Evolutionary conservation across 2,888 invertebrate genomes (phyloP).

Genomic region (Volucella bombylans): DNA sequence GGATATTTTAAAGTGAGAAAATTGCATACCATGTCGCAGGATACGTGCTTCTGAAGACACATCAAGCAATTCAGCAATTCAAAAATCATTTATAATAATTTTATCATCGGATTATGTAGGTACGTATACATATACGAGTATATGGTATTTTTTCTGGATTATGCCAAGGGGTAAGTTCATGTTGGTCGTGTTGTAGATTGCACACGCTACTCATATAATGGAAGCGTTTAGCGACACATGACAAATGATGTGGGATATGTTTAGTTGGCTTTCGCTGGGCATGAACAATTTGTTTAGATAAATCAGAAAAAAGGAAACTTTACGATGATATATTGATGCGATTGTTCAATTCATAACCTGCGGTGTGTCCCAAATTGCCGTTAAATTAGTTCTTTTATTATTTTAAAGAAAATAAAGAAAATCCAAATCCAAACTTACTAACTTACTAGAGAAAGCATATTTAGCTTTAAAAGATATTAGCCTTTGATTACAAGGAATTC

Average conservation of each 20-base stretch:
- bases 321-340: conserved; percentile 64
- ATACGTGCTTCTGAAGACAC: conserved; percentile 59
- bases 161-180: conserved; percentile 11
- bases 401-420: background rate
- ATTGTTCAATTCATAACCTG: conserved; percentile 40
- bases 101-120: conserved; percentile 68
- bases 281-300: conserved; percentile 56
- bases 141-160: conserved; percentile 15
- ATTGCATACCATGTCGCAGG: conserved; percentile 5
- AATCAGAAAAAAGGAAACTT: conserved; percentile 35
- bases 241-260: conserved; percentile 64
- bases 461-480: background rate
- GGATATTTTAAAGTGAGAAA: conserved; percentile 29
- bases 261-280: conserved; percentile 24
- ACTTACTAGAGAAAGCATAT: conserved; percentile 10
- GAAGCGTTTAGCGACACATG: conserved; percentile 47
- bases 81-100: conserved; percentile 74
- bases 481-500: background rate
- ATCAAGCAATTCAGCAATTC: conserved; percentile 72
- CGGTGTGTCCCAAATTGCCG: conserved; percentile 56
- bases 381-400: conserved; percentile 56
- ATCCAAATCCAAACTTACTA: conserved; percentile 5
- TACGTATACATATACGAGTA: background rate
- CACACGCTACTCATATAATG: background rate
- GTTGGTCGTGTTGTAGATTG: background rate